Base-by-base conservation (phyloP, 2,113 vertebrate species). In the Pagrus major region DNA sequence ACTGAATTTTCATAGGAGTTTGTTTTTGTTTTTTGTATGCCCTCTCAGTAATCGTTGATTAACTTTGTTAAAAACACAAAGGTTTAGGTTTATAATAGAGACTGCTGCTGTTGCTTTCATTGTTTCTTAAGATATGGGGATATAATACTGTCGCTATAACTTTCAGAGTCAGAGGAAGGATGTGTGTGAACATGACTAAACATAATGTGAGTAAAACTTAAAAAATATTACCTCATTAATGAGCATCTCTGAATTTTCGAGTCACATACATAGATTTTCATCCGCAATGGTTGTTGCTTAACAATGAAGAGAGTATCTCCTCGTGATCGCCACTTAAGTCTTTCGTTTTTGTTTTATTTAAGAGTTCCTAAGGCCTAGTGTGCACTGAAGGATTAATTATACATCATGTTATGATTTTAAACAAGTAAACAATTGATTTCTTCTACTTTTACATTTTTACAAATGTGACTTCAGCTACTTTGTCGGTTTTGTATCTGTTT, bases 401-500 rank as follows among this genome's bases (percentile, higher is more conserved):
- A 42, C 23, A 35, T 10, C 3, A 46, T 33, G 4, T 3, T 1
- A 5, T 55, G 9, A 20, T 11, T n/a, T 67, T 37, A 16, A 52
- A 51, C 20, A 55, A 39, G 33, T 29, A 10, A 11, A 18, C 16
- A 52, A 4, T 12, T 37, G 1, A 2, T 41, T 31, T 52, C 15
- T 10, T 39, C 18, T 20, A 46, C 51, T 42, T 29, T 5, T 20
- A 46, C 46, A 27, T 27, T 16, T 10, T 39, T 3, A 25, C 31
- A 70, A 29, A 55, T 27, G 27, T 37, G 23, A 65, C 25, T 51
- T 27, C 6, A 64, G 49, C 64, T 29, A 29, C 81, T 76, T 68
- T 12, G 33, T 76, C 6, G 75, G 9, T 35, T 76, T 54, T 37
- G 64, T 68, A 70, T 87, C 23, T 10, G 23, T 66, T 71, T 47